Base-by-base conservation (phyloP, 1,140 invertebrate species). In the Microvelia longipes region DNA sequence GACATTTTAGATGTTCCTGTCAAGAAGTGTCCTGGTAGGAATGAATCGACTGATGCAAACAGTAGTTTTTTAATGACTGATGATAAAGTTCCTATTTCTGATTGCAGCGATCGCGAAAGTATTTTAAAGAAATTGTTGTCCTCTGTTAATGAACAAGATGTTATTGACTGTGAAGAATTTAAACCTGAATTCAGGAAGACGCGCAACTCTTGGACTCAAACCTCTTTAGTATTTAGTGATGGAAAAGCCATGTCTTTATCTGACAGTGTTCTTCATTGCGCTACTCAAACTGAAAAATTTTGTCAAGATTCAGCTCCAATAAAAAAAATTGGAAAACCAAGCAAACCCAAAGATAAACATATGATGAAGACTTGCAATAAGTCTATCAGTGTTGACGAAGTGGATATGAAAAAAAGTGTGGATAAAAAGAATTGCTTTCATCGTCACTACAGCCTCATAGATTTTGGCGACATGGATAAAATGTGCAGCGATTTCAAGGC, bases 361-460 rank as follows among this genome's bases (percentile, higher is more conserved):
- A 24, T 64, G 25, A 26, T 64, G 15, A 15, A 26, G 5, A 2
- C 15, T 5, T 14, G 62, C 24, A 64, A 66, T 28, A 74, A 74
- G 71, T 70, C 74, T 28, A 74, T 73, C n/a, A 75, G 72, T 71
- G 74, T 75, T 2, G 74, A 75, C 70, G 74, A 75, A 73, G 66
- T 75, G 14, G 74, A 75, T 29, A 71, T 73, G 71, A 71, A 67
- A 68, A 73, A 71, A 60, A 27, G 26, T 13, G 28, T 50, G 29
- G 35, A 50, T 19, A 71, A 72, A 68, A 60, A 67, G 0, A 29
- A 24, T 5, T 63, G 14, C 1, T 71, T 73, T 5, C 70, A 72
- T n/a, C 73, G 71, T 27, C 73, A 75, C 67, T 72, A 73, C 62
- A 75, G 74, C 68, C 67, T 75, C 19, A 67, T 74, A 14, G 74